Evolutionary conservation across 2,797 vertebrate genomes (phyloP).

Genomic region (Notamacropus eugenii): DNA sequence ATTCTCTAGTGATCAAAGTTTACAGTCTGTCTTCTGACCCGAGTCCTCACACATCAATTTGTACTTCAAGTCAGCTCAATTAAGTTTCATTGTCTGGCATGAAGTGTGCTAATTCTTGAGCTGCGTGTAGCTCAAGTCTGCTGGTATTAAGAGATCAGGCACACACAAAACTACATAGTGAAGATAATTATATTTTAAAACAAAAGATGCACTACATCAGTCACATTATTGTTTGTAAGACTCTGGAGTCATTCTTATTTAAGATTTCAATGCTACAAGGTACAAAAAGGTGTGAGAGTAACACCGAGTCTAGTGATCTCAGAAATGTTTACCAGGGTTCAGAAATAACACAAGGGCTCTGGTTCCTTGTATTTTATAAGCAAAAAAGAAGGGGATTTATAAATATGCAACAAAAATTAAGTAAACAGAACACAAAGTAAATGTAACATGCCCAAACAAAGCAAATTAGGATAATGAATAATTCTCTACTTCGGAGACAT

Average conservation of each 20-base stretch:
- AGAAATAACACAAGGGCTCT: slow-evolving; percentile 24
- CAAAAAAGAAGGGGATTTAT: background rate
- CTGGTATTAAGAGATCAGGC: slow-evolving; percentile 35
- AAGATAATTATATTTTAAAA: slow-evolving; percentile 16
- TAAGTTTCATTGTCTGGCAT: slow-evolving; percentile 14
- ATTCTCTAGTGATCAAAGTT: slow-evolving; percentile 4
- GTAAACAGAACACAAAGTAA: slow-evolving; percentile 49
- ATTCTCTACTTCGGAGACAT: slow-evolving; percentile 48
- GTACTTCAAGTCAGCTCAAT: slow-evolving; percentile 3
- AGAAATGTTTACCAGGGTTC: slow-evolving; percentile 38
- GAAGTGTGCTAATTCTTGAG: slow-evolving; percentile 21
- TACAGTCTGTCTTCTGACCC: slow-evolving; percentile 35
- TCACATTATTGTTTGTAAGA: slow-evolving; percentile 3
- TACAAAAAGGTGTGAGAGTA: slow-evolving; percentile 19
- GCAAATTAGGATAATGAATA: slow-evolving; percentile 52
- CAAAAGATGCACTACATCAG: background rate
- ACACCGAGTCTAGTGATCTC: slow-evolving; percentile 42
- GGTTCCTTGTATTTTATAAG: slow-evolving; percentile 26
- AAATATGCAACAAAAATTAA: slow-evolving; percentile 38
- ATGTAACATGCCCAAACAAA: slow-evolving; percentile 43
- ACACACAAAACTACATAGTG: slow-evolving; percentile 10
- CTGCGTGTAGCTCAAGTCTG: background rate
- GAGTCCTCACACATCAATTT: slow-evolving; percentile 25
- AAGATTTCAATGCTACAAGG: background rate
- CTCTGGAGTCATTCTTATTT: slow-evolving; percentile 32